These are phyloP conservation scores for Brachionus plicatilis DNA, from an alignment of 1,140 invertebrate genomes.

Conservation along the genomic window DNA sequence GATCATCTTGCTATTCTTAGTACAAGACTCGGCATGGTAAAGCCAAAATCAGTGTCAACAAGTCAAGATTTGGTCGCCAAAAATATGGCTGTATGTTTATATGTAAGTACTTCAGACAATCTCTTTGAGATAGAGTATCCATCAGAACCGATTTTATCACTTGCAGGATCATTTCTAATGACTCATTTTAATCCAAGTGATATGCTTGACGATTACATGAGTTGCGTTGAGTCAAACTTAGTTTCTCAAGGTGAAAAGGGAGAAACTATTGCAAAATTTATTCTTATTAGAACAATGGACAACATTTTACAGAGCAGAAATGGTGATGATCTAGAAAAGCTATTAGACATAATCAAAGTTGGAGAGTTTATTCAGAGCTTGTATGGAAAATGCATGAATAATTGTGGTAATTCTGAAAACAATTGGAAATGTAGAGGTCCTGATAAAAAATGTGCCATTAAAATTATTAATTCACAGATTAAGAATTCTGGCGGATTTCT, in stretches of 20 bases:
- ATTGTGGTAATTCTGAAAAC: not conserved
- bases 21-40: not conserved
- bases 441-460: not conserved
- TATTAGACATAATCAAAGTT: not conserved
- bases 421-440: not conserved
- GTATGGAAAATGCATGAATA: not conserved
- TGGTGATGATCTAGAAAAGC: not conserved
- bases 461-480: no score
- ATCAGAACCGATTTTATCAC: not conserved
- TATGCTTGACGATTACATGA: not conserved
- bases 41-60: not conserved
- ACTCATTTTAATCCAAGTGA: not conserved
- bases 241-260: not conserved
- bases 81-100: not conserved
- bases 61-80: not conserved
- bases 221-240: not conserved
- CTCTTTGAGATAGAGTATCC: constrained; percentile 17
- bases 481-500: no score
- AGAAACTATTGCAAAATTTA: no score
- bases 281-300: not conserved
- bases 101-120: not conserved
- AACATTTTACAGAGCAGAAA: not conserved
- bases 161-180: not conserved
- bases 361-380: not conserved
- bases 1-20: not conserved